Evolutionary conservation across 2,797 vertebrate species (phyloP), one percentile per base, ranked within the genome.

Genomic region (Parauchenoglanis punctatus): DNA sequence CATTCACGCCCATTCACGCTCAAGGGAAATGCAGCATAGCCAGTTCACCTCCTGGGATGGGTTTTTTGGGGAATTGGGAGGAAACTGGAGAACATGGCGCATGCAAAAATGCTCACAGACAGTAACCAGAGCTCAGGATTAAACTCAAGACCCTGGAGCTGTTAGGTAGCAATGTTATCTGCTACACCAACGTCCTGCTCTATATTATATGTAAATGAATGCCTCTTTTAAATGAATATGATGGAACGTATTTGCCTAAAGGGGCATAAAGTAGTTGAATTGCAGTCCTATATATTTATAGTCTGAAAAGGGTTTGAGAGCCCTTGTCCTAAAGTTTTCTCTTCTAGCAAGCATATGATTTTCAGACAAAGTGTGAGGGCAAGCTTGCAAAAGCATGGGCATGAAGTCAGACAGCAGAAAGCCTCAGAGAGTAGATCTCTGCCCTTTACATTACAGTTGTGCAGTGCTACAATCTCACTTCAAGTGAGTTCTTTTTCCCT

Each of bases 381-480:
- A 54, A 40, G 86, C 59, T n/a, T 63, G 58, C 80, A 52, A 52
- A 82, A 31, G 18, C n/a, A 63, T 54, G 56, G 28, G 56, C 40
- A 81, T 59, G 67, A 54, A 49, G 54, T 82, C n/a, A 76, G 56
- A 63, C 56, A 75, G 61, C 35, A 82, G 68, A 52, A 20, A 44
- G 23, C 72, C 59, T 83, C 59, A 17, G n/a, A 61, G 86, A 87
- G 54, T 20, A 49, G 68, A 82, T 73, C 58, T 75, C 58, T 76
- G 81, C 13, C 81, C 58, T 87, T 87, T 87, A 87, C 46, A 87
- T 83, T 65, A 76, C 81, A 58, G 73, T 65, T 59, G 68, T n/a
- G 70, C 46, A 67, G 4, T 40, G 46, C 31, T 83, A 28, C 59
- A 83, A 28, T 65, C 15, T 56, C 59, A n/a, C 70, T 87, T 17